Base-by-base conservation (phyloP, 2,113 vertebrate species). In the Chaenogobius annularis region DNA sequence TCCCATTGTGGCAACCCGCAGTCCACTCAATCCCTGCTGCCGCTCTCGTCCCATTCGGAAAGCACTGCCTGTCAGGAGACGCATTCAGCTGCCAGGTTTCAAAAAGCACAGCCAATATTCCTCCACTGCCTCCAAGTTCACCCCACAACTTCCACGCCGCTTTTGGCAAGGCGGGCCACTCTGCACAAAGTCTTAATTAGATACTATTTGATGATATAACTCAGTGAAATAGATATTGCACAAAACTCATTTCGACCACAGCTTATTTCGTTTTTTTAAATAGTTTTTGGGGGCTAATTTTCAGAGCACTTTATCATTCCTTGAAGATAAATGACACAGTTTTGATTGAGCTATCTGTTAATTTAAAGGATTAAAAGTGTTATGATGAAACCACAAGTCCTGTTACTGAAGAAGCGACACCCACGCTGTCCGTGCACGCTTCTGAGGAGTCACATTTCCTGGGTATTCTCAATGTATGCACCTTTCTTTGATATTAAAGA, bases 191-290 rank as follows among this genome's bases (percentile, higher is more conserved):
- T 6, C 56, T 70, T 79, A 79, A 84, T 81, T 81, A 73, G 77
- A 79, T 17, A 56, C 58, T 75, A 77, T 83, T 83, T 75, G 77
- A 86, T 74, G 81, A 76, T 66, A 31, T 31, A 79, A 81, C 67
- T 46, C 69, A 65, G 0, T 17, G 35, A 76, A 47, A 23, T 69
- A 31, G 71, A 66, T 71, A 26, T 68, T 74, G 43, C 61, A 10
- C 35, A 63, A 63, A 63, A 63, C 37, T 40, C 61, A 61, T 35
- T 61, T 35, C 26, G 7, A 61, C 58, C 7, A 17, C 14, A 14
- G 58, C 58, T 35, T 61, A 35, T 61, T 61, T 17, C 5, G 35
- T 31, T 61, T 61, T 61, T 23, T 58, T 59, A 31, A 2, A 2
- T 31, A 31, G 1, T 61, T 35, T 17, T 61, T 61, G 14, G 9